These are phyloP conservation scores for Aplochiton taeniatus DNA, from an alignment of 2,797 vertebrate genomes.

Conservation along the genomic window DNA sequence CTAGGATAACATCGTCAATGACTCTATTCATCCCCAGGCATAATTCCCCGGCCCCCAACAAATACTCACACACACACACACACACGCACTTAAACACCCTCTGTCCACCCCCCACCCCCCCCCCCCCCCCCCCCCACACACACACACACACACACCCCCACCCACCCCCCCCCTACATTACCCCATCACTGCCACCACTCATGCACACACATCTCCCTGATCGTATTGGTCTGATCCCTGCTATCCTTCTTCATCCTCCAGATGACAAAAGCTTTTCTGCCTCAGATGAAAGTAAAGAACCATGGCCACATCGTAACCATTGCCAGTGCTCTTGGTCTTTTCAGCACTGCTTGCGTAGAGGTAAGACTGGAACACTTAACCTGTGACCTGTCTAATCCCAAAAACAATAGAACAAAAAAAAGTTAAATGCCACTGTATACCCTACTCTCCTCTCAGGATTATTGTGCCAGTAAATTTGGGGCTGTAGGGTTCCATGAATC, in stretches of 20 bases:
- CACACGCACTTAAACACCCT: no score
- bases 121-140: no score
- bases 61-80: no score
- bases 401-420: not conserved
- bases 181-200: no score
- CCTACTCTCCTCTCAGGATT: slow-evolving; percentile 57
- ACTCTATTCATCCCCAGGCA: not conserved
- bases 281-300: slow-evolving; percentile 62
- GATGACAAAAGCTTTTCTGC: slow-evolving; percentile 73
- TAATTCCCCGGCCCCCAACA: no score
- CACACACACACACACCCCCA: no score
- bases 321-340: slow-evolving; percentile 67
- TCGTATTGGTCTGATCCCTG: no score
- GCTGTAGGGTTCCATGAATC: slow-evolving; percentile 77
- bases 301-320: slow-evolving; percentile 63
- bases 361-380: slow-evolving; percentile 27
- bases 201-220: no score
- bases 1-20: not conserved
- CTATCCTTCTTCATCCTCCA: slow-evolving; percentile 33
- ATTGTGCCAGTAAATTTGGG: slow-evolving; percentile 78
- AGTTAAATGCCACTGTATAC: not conserved
- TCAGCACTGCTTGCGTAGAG: slow-evolving; percentile 69
- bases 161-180: no score
- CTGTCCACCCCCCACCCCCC: not conserved
- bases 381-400: not conserved